Evolutionary conservation across 2,888 invertebrate genomes (phyloP), one percentile per base, ranked within the genome.

Genomic region (Lithodes maja): DNA sequence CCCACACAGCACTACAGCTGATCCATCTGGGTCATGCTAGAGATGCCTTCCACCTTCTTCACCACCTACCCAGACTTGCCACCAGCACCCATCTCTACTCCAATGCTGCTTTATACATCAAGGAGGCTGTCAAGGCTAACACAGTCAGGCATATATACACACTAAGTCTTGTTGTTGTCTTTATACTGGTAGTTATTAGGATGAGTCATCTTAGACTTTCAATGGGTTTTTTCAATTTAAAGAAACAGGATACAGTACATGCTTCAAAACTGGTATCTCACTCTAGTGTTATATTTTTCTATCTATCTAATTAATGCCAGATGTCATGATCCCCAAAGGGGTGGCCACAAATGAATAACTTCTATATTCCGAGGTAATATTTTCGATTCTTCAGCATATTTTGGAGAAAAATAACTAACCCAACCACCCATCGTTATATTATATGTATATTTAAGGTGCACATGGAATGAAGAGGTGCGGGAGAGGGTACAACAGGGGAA

Each of bases 81-180:
- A 82, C 82, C 82, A 69, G 50, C 52, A 69, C 68, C 49, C 82
- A 82, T 17, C 82, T 82, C n/a, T 82, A 82, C 69, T 69, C 82
- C 49, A 82, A 82, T 12, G 82, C 69, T 52, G 50, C 82, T 7
- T 15, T 69, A 3, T 82, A 82, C 52, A 5, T 82, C 68, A 50
- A 50, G 3, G 82, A 82, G 82, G 69, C 69, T 49, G 82, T 82
- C 50, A 68, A 53, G 49, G 69, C 82, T 17, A 15, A 17, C 5
- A 82, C 50, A 52, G 82, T 82, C 15, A 82, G 82, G 7, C 61
- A 69, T 15, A 54, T 12, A 7, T 61, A 61, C 61, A 7, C 61
- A 12, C 12, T n/a, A n/a, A n/a, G n/a, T n/a, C n/a, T 33, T 33
- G 33, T 33, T 33, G 33, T 33, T 33, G 33, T 33, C 33, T 33